Base-by-base conservation (phyloP, 2,888 invertebrate genomes). In the Homarus gammarus region DNA sequence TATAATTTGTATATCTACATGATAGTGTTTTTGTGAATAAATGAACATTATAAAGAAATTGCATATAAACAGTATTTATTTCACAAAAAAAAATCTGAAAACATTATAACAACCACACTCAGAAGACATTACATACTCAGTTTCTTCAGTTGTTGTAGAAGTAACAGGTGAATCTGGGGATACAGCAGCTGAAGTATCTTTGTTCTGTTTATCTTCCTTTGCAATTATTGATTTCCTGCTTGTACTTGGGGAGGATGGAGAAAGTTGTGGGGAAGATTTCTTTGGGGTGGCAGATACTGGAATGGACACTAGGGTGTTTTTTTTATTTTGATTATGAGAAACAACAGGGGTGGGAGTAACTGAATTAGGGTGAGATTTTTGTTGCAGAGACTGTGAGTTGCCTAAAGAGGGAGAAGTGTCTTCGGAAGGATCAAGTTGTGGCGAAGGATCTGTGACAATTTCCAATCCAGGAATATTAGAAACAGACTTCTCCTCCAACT, bases 91-190 rank as follows among this genome's bases (percentile, higher is more conserved):
- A 72, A 72, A 22, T 22, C 12, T 31, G 12, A 36, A 44, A 44
- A 75, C 44, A 38, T 64, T 18, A 12, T 18, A 56, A 56, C 56
- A 56, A 56, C 44, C 44, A 6, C 12, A 64, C 15, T 22, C 27
- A 64, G 27, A 27, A 64, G 3, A n/a, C 31, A 36, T 18, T 40
- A 64, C 84, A 51, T 84, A 84, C 84, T 84, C 84, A 33, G 70
- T 27, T 18, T 73, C 84, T 38, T 84, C 84, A 12, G 33, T 56
- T 56, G 15, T 56, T 27, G 49, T n/a, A 33, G 33, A 56, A 27
- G 81, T 73, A 40, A 40, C 73, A 73, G 40, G 51, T 81, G 81
- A 44, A 40, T 33, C 27, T 64, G 81, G 68, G 38, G 68, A 82
- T 27, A n/a, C 31, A 36, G 44, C 68, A 36, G 31, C 38, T 77